These are phyloP conservation scores for Rhingia campestris DNA, from an alignment of 2,888 invertebrate genomes.

Conservation along the genomic window DNA sequence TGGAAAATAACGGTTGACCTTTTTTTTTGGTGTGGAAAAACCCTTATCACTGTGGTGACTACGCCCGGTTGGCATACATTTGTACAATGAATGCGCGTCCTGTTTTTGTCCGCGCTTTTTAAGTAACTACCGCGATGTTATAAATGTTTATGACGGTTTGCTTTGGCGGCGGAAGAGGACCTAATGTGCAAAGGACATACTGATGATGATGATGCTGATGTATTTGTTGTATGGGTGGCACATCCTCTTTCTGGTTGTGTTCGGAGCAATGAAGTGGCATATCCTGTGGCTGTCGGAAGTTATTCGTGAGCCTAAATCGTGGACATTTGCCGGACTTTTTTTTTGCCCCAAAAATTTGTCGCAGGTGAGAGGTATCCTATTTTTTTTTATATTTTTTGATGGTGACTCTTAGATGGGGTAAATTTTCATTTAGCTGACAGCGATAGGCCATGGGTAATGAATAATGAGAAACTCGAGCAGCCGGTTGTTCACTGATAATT, in stretches of 20 bases:
- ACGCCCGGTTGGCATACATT: conserved; percentile 59
- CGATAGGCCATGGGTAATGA: conserved; percentile 3
- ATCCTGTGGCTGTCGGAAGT: conserved; percentile 64
- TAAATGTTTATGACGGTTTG: conserved; percentile 71
- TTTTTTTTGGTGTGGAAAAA: neutral
- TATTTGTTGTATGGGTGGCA: conserved; percentile 20
- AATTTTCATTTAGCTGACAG: conserved; percentile 1
- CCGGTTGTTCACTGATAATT: conserved; percentile 18
- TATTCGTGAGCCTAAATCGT: conserved; percentile 56
- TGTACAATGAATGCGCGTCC: conserved; percentile 35
- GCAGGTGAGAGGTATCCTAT: conserved; percentile 42
- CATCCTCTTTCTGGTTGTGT: conserved; percentile 9
- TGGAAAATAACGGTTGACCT: conserved; percentile 20
- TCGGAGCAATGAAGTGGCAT: conserved; percentile 53
- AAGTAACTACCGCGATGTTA: conserved; percentile 70
- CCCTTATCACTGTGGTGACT: conserved; percentile 66
- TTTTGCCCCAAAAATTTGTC: conserved; percentile 21
- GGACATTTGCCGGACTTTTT: conserved; percentile 41
- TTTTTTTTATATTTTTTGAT: conserved; percentile 27
- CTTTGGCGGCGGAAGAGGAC: conserved; percentile 67
- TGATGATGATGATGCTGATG: conserved; percentile 58
- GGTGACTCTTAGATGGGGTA: conserved; percentile 39
- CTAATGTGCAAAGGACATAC: conserved; percentile 67
- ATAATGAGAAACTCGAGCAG: conserved; percentile 7
- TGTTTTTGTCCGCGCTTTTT: conserved; percentile 36